Evolutionary conservation across 2,113 vertebrate species (phyloP), one percentile per base, ranked within the genome.

Genomic region (Lepidothrix coronata): DNA sequence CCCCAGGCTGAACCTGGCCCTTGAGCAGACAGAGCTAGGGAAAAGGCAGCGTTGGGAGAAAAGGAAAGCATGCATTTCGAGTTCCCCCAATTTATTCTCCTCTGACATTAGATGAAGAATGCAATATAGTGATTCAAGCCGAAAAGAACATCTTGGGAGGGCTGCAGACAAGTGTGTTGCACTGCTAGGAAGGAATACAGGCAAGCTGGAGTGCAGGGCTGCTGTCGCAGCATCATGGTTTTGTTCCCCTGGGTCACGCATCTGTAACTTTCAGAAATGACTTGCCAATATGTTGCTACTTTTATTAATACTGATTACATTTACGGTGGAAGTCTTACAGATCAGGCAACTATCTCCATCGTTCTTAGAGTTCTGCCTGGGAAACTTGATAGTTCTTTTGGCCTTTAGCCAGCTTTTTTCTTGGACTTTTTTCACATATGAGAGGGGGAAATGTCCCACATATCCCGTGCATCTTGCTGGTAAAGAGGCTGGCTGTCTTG

Each of bases 401-500:
- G 89, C 61, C 65, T 86, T 21, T 28, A 80, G 82, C 68, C 65
- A 31, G 35, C 61, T 81, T 74, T 63, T 66, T 66, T 79, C 82
- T 80, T 86, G n/a, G 77, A 33, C 33, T 65, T 88, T 46, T 81
- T 66, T 82, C 62, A 15, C 25, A 48, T 19, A n/a, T 2, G 2
- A 59, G 83, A 85, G 39, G 24, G 63, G 55, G 48, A 83, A 55
- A 37, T 86, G 71, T 65, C 79, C 82, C 75, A 76, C 85, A 4
- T 76, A 72, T 14, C 68, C 61, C 23, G 0, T 49, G 79, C 75
- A 68, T 31, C 61, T 92, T 31, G 28, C 59, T 93, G 88, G 39
- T 74, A 52, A 92, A 91, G 33, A 71, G 80, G 61, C 91, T 70
- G 80, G 14, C 52, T 84, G 6, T 75, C 75, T 77, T 63, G 52